These are phyloP conservation scores for Myripristis jacobus DNA, from an alignment of 2,797 vertebrate species.

Conservation along the genomic window DNA sequence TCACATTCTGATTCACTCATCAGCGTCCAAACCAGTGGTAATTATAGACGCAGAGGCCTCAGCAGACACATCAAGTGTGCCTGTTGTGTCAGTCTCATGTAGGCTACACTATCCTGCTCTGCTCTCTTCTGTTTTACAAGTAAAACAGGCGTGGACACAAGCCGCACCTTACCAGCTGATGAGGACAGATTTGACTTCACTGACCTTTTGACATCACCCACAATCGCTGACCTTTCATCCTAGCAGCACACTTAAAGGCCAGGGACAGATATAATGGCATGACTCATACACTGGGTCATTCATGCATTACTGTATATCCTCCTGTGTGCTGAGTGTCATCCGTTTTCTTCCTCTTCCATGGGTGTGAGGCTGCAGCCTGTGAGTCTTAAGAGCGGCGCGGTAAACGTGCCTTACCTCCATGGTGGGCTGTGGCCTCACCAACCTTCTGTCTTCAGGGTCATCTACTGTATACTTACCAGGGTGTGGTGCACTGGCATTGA, in stretches of 20 bases:
- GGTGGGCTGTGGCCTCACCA: not conserved
- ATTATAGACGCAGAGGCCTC: conserved; percentile 31
- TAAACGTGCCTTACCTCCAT: not conserved
- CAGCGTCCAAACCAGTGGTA: conserved; percentile 3
- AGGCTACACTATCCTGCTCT: not conserved
- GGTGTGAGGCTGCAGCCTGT: not conserved
- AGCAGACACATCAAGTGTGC: conserved; percentile 29
- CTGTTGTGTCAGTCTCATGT: not conserved
- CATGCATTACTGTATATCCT: not conserved
- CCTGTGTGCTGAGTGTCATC: not conserved
- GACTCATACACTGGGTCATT: not conserved
- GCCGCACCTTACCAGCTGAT: too few relatives aligned
- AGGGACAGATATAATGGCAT: not conserved
- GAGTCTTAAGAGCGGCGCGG: not conserved
- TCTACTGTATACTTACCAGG: conserved; percentile 30
- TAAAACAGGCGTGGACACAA: too few relatives aligned
- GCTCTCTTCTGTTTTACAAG: not conserved
- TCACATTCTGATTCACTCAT: conserved; percentile 36
- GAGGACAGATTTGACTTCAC: too few relatives aligned
- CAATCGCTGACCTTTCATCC: not conserved
- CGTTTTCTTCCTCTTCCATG: too few relatives aligned
- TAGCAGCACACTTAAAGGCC: not conserved
- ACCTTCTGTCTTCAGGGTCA: not conserved
- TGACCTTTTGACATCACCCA: not conserved
- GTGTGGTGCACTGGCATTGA: conserved; percentile 39